Conservation (phyloP, 2,888 invertebrate species). For the Hecatera dysodea region DNA sequence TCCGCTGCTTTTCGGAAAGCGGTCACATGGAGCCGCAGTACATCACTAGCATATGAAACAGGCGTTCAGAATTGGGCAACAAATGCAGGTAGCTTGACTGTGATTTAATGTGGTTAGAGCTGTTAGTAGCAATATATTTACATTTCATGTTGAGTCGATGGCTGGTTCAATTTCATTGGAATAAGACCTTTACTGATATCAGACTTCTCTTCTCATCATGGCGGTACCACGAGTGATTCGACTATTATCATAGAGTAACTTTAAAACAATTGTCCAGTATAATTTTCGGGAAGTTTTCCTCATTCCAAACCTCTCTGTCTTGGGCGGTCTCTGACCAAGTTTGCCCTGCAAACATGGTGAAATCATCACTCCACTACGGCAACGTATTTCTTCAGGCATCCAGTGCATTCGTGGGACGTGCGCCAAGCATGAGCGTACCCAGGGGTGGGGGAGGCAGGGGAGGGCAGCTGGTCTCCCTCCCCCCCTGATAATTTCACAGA, state of each 20-base stretch:
- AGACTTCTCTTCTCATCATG: not conserved
- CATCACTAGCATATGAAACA: constrained; percentile 91
- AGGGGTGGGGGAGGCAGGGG: too few relatives aligned
- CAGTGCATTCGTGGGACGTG: too few relatives aligned
- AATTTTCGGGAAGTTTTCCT: not conserved
- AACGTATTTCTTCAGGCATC: too few relatives aligned
- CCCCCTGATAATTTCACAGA: too few relatives aligned
- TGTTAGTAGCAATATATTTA: not conserved
- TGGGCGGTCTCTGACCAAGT: too few relatives aligned
- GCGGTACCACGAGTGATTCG: not conserved
- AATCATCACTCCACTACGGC: too few relatives aligned
- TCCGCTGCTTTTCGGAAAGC: constrained; percentile 96
- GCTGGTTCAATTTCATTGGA: not conserved
- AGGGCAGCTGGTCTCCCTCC: too few relatives aligned
- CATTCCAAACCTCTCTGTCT: too few relatives aligned
- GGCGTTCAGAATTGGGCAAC: constrained; percentile 45
- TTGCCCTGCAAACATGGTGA: too few relatives aligned
- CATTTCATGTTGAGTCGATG: too few relatives aligned
- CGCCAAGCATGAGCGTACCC: too few relatives aligned
- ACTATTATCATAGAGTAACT: not conserved
- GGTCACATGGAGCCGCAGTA: constrained; percentile 96
- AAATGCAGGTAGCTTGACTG: not conserved
- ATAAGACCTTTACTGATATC: not conserved
- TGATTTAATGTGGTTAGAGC: constrained; percentile 11
- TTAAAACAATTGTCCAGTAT: not conserved